Conservation (phyloP, 2,888 invertebrate genomes). For the Leistus spinibarbis region DNA sequence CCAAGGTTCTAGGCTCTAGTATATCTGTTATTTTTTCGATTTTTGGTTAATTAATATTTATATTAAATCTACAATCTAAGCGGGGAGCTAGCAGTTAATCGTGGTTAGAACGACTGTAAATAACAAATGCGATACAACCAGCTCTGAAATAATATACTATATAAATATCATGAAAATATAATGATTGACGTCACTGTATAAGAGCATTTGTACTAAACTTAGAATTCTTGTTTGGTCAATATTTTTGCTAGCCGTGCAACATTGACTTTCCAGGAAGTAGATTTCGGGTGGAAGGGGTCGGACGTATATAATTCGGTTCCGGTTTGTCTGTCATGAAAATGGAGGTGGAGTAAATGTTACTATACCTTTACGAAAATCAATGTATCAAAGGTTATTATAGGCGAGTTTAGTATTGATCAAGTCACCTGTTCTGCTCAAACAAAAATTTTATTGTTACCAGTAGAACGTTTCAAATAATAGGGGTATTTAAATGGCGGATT, state of each 20-base stretch:
- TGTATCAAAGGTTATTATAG: constrained; percentile 53
- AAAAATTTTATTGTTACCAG: neutral
- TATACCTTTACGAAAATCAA: constrained; percentile 49
- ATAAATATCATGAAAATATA: no score
- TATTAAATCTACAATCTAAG: no score
- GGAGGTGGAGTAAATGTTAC: constrained; percentile 13
- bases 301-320: neutral
- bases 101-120: no score
- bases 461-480: no score
- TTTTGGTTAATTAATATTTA: no score
- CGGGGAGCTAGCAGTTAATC: no score
- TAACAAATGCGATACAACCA: no score
- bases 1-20: no score
- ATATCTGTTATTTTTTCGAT: no score
- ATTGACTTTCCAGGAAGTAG: neutral
- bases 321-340: neutral
- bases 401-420: constrained; percentile 49
- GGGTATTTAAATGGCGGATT: no score
- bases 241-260: neutral
- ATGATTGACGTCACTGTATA: neutral
- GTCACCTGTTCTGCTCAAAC: constrained; percentile 15
- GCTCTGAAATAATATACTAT: no score
- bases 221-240: neutral
- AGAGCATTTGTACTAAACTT: neutral
- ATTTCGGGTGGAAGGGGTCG: neutral